Evolutionary conservation across 2,797 vertebrate species (phyloP).

Genomic region (Prunella strophiata): DNA sequence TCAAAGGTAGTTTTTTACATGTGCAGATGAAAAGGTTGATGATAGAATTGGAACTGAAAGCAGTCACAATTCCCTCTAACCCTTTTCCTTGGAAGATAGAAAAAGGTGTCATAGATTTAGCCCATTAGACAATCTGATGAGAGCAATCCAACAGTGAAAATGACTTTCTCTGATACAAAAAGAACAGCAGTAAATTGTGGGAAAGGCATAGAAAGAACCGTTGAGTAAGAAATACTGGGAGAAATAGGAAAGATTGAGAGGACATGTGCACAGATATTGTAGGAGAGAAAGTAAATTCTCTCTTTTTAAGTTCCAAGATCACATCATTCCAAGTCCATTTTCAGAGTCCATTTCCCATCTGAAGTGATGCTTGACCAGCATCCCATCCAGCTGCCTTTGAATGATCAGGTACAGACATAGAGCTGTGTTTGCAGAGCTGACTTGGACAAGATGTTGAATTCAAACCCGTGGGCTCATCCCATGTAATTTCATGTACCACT

Average conservation of each 20-base stretch:
- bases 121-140: not conserved
- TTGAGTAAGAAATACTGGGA: not conserved
- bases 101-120: not conserved
- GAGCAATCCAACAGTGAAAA: not conserved
- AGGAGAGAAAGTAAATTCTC: not conserved
- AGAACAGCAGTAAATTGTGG: not conserved
- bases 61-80: not conserved
- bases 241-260: not conserved
- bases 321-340: not conserved
- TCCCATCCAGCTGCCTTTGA: not conserved
- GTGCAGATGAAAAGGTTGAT: not conserved
- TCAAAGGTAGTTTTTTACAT: not conserved
- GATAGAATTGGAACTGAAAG: not conserved
- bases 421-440: not conserved
- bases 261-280: not conserved
- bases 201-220: not conserved
- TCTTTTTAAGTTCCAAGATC: not conserved
- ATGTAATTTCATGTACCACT: accelerated
- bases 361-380: not conserved
- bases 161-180: not conserved
- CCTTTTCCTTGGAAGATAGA: not conserved
- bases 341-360: not conserved
- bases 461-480: not conserved
- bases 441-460: not conserved
- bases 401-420: not conserved